A percentile compares a stretch with the other conserved stretches of the same genome.
These are phyloP conservation scores for Danionella dracula DNA, from an alignment of 2,797 vertebrate genomes.

Conservation along the genomic window DNA sequence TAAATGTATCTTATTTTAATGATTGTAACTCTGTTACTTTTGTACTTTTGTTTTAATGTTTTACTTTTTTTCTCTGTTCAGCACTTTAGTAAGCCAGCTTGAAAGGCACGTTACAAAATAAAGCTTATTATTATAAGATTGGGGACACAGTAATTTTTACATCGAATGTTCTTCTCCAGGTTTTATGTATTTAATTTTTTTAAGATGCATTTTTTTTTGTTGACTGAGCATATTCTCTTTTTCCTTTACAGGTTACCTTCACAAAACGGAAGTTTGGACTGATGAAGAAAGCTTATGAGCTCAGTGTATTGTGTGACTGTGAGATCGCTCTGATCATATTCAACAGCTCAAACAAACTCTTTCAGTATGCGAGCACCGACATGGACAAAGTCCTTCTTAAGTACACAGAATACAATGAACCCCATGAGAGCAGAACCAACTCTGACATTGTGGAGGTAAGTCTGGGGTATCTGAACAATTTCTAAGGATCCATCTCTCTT, in stretches of 20 bases:
- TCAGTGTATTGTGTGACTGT: slow-evolving; percentile 98
- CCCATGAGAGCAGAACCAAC: slow-evolving; percentile 99
- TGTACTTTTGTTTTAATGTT: no score
- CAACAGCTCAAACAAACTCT: slow-evolving; percentile 99
- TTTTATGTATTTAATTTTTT: no score
- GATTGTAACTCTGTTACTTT: no score
- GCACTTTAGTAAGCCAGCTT: no score
- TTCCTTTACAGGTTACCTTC: slow-evolving; percentile 85
- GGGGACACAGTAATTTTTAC: no score
- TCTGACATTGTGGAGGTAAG: slow-evolving; percentile 99
- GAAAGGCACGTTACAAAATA: no score
- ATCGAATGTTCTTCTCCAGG: no score
- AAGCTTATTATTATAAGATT: no score
- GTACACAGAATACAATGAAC: slow-evolving; percentile 99
- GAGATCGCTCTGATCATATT: slow-evolving; percentile 99
- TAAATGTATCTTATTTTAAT: no score
- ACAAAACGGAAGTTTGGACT: slow-evolving; percentile 99
- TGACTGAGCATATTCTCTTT: background rate
- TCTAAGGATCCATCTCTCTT: no score
- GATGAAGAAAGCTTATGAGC: slow-evolving; percentile 99
- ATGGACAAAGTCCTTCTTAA: slow-evolving; percentile 99
- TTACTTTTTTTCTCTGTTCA: no score
- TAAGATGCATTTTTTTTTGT: background rate
- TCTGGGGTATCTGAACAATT: slow-evolving; percentile 14
- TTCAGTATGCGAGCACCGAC: slow-evolving; percentile 99